Evolutionary conservation across 2,113 vertebrate species (phyloP).

Genomic region (Labeo catla): DNA sequence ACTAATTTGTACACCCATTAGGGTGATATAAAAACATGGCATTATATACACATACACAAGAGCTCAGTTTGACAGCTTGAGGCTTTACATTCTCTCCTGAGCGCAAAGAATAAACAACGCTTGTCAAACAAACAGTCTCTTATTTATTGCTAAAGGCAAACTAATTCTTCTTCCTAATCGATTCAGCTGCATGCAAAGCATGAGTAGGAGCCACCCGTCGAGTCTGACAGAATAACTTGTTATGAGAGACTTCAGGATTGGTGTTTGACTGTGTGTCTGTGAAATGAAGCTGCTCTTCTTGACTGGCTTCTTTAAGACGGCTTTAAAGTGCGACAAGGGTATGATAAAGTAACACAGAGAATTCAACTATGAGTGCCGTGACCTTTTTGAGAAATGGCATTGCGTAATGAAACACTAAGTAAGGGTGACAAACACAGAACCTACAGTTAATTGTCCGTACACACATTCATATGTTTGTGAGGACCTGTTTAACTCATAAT

Average conservation of each 20-base stretch:
- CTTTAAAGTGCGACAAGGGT: background rate
- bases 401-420: background rate
- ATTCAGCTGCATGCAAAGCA: constrained; percentile 34
- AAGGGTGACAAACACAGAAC: background rate
- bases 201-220: background rate
- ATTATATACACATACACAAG: background rate
- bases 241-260: constrained; percentile 42
- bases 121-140: constrained; percentile 48
- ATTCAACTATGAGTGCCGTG: background rate
- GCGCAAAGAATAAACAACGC: constrained; percentile 36
- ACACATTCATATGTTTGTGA: background rate
- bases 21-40: background rate
- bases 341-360: background rate
- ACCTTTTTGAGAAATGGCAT: background rate
- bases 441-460: background rate
- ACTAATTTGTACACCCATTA: background rate
- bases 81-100: constrained; percentile 26
- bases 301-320: constrained; percentile 1
- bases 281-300: background rate
- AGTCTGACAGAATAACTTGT: constrained; percentile 39
- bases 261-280: constrained; percentile 10
- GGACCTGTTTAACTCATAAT: background rate
- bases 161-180: constrained; percentile 44
- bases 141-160: constrained; percentile 47
- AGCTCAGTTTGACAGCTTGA: background rate